Conservation (phyloP, 2,888 invertebrate genomes). For the Carpatolechia fugitivella region DNA sequence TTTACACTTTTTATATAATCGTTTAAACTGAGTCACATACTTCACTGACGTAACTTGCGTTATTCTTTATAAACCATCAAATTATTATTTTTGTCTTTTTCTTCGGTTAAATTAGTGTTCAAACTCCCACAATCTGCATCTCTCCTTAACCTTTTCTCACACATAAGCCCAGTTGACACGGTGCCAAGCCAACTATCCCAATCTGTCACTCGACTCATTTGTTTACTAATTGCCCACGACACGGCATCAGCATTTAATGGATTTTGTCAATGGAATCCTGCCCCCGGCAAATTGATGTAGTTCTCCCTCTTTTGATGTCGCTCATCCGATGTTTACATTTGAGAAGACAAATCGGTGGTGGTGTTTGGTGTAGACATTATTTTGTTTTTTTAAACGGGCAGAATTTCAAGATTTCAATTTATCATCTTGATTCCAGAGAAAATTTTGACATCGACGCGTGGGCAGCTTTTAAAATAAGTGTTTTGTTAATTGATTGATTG, state of each 20-base stretch:
- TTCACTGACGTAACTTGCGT: too few relatives aligned
- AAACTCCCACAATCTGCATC: neutral
- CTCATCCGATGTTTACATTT: conserved; percentile 57
- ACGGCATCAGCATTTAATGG: conserved; percentile 67
- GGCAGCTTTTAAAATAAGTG: conserved; percentile 8
- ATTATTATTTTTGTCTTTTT: neutral
- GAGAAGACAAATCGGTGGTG: conserved; percentile 56
- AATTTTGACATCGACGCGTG: neutral
- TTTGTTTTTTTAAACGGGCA: neutral
- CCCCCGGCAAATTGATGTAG: conserved; percentile 37
- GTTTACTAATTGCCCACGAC: conserved; percentile 70
- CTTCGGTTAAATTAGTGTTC: neutral
- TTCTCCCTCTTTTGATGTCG: conserved; percentile 61
- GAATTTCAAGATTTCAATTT: conserved; percentile 17
- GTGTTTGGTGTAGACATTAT: conserved; percentile 16
- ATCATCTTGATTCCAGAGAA: conserved; percentile 1
- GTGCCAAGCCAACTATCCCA: conserved; percentile 57
- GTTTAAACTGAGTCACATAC: too few relatives aligned
- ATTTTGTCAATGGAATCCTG: conserved; percentile 70
- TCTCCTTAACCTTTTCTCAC: conserved; percentile 26
- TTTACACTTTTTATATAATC: too few relatives aligned
- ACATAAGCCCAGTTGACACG: conserved; percentile 48
- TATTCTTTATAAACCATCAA: too few relatives aligned
- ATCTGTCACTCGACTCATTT: conserved; percentile 75
- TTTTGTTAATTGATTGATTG: neutral